Conservation (phyloP, 2,797 vertebrate species). For the Amblyraja radiata region DNA sequence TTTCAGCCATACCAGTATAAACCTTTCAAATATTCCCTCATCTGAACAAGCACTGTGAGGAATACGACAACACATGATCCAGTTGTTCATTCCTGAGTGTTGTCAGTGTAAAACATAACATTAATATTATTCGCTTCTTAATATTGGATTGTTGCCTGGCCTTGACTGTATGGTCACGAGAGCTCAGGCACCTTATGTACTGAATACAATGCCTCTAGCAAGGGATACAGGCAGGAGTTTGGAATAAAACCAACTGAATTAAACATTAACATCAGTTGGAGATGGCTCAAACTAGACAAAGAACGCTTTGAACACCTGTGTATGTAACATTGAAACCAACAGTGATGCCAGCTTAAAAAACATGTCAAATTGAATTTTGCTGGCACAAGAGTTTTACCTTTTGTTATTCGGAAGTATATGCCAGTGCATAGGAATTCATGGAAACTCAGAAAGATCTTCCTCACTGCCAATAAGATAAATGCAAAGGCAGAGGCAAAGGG, state of each 20-base stretch:
- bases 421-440: neutral
- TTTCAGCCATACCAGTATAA: too few relatives aligned
- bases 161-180: neutral
- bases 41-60: neutral
- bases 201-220: neutral
- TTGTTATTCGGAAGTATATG: neutral
- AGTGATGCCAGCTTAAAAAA: neutral
- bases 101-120: neutral
- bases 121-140: neutral
- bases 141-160: neutral
- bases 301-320: neutral
- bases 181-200: neutral
- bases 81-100: neutral
- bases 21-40: neutral
- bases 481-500: neutral
- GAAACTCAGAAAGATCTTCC: neutral
- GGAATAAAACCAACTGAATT: neutral
- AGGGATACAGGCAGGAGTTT: neutral
- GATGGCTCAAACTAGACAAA: neutral
- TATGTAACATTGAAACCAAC: neutral
- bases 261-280: neutral
- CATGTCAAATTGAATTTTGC: neutral
- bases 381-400: neutral
- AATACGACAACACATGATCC: neutral
- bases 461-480: neutral